Percentiles rank a stretch among this genome's conserved stretches.
phyloP scores from a whole-genome alignment of 2,113 vertebrate species.

The Rhea pennata region DNA sequence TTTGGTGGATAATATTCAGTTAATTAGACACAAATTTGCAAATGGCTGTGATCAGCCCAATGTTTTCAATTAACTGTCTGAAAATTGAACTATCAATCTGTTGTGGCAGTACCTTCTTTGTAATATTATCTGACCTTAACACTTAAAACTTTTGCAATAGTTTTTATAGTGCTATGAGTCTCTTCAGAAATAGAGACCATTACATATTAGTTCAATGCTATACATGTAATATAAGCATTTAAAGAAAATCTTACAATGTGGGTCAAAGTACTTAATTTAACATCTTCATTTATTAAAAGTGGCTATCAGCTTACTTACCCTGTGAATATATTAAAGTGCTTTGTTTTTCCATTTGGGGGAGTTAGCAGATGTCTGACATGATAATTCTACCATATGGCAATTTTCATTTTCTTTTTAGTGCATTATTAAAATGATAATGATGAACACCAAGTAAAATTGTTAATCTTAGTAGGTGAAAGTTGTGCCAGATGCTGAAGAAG shows the following conservation, averaged over 20 bases:
- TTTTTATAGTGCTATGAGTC: neutral
- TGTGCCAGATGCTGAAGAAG: neutral
- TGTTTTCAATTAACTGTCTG: neutral
- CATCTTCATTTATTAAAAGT: neutral
- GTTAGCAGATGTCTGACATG: constrained; percentile 17
- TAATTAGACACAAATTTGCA: neutral
- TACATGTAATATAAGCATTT: neutral
- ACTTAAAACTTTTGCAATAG: neutral
- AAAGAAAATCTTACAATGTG: neutral
- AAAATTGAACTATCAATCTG: neutral
- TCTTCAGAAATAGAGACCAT: neutral
- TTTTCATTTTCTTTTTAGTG: constrained; percentile 5
- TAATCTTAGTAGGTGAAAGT: neutral
- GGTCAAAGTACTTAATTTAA: neutral
- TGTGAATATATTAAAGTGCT: neutral
- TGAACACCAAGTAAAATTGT: neutral
- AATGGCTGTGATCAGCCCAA: neutral
- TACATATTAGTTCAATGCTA: neutral
- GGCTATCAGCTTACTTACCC: neutral
- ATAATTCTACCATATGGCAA: constrained; percentile 20
- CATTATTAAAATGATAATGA: neutral
- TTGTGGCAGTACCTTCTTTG: neutral
- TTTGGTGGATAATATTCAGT: neutral
- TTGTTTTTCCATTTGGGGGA: neutral
- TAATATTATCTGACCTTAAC: neutral